Base-by-base conservation (phyloP, 2,888 invertebrate genomes). In the Agrotis puta region DNA sequence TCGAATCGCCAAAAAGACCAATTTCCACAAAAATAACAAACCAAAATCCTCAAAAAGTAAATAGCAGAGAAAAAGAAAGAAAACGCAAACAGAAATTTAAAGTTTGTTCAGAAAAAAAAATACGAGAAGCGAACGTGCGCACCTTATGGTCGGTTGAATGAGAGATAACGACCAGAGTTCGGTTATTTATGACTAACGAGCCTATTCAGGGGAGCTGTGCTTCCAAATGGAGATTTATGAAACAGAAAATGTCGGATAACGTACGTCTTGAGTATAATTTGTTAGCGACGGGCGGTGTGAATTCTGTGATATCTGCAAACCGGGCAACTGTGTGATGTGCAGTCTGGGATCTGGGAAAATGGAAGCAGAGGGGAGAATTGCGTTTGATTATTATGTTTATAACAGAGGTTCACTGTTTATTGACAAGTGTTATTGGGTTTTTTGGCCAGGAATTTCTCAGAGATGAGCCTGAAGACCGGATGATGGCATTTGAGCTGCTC, bases 101-200 rank as follows among this genome's bases (percentile, higher is more conserved):
- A 90, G 88, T 88, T 88, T 80, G 74, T 74, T 77, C 74, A 72
- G 74, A 76, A 74, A 83, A 76, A 74, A 83, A 88, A 88, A 86
- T 80, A 73, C 68, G 72, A 67, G 71, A 74, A 71, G 73, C 72
- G 76, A 82, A 82, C 82, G 83, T 84, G 88, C 88, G 87, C 90
- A 89, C 91, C 90, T 90, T 88, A 88, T 90, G 89, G 88, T 79
- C 88, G 87, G 85, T 84, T 94, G 94, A 94, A 94, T 94, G 92
- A 93, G 91, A 92, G 91, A 92, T 94, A 95, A 94, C 95, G 95
- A 94, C 92, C 92, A 89, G 92, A 93, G 92, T 95, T 94, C 91
- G 93, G 94, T 93, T 95, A 95, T 95, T 95, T 95, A 94, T 94
- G 94, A 94, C 90, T 95, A 95, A 95, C 95, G 94, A 95, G 94